phyloP scores from a whole-genome alignment of 2,797 vertebrate genomes.

The Odontamblyopus lacepedii region DNA sequence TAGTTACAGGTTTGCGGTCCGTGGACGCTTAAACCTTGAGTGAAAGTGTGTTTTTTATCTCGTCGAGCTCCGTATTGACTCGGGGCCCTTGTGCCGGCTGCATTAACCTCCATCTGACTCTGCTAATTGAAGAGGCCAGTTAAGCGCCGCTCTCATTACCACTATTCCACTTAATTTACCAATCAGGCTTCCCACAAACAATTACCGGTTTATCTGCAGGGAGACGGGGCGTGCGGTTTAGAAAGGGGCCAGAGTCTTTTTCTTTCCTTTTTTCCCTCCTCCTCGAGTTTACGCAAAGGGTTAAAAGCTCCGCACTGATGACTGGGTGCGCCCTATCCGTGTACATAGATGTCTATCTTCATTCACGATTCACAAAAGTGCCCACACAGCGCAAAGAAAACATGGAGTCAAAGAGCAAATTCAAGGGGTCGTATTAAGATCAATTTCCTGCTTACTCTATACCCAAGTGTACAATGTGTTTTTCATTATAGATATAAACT shows the following conservation, averaged over 20 bases:
- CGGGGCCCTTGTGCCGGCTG: neutral
- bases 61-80: neutral
- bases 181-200: conserved; percentile 70
- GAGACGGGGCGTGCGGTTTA: conserved; percentile 45
- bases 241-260: conserved; percentile 32
- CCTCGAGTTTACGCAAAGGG: conserved; percentile 17
- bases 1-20: neutral
- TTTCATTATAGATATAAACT: conserved; percentile 22
- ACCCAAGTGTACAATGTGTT: conserved; percentile 36
- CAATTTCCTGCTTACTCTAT: conserved; percentile 35
- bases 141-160: conserved; percentile 71
- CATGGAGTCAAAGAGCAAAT: conserved; percentile 29
- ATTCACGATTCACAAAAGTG: conserved; percentile 43
- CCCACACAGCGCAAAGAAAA: conserved; percentile 1
- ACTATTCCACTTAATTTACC: conserved; percentile 66
- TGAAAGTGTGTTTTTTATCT: neutral
- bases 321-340: conserved; percentile 31
- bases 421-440: conserved; percentile 29
- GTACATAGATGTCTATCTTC: conserved; percentile 39
- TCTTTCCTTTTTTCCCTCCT: conserved; percentile 7
- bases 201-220: conserved; percentile 56
- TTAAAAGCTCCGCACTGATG: conserved; percentile 11
- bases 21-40: neutral
- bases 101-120: conserved; percentile 68
- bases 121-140: conserved; percentile 74